These are phyloP conservation scores for Sylvilagus floridanus DNA, from an alignment of 2,797 vertebrate genomes.

Conservation along the genomic window DNA sequence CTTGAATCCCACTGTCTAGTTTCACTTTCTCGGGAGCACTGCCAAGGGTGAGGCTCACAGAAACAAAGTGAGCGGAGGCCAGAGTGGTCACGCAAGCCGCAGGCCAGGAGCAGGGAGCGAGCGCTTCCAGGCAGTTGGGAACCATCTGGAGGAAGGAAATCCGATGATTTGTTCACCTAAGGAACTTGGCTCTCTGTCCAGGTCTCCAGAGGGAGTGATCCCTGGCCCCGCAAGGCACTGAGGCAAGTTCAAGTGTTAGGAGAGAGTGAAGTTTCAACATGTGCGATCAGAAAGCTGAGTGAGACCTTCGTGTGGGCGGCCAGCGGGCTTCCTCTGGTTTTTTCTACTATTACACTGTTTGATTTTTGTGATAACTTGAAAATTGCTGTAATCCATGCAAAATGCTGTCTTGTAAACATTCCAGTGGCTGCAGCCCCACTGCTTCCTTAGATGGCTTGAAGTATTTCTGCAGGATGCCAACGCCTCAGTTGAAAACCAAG, in stretches of 20 bases:
- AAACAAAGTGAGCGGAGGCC: constrained; percentile 9
- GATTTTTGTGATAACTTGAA: constrained; percentile 21
- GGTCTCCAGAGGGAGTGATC: constrained; percentile 56
- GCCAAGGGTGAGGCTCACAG: constrained; percentile 63
- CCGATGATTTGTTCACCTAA: constrained; percentile 66
- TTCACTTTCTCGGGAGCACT: constrained; percentile 55
- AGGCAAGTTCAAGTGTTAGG: constrained; percentile 45
- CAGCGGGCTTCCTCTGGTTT: background rate
- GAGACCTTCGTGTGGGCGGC: constrained; percentile 62
- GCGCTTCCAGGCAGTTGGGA: background rate
- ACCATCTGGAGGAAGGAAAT: constrained; percentile 72
- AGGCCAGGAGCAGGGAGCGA: constrained; percentile 53
- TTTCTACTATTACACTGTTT: background rate
- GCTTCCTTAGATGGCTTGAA: background rate
- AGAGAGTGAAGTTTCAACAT: constrained; percentile 70
- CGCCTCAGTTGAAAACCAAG: background rate
- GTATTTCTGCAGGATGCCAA: background rate
- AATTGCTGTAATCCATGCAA: background rate
- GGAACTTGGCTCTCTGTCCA: constrained; percentile 70
- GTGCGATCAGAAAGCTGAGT: constrained; percentile 70
- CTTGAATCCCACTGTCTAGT: constrained; percentile 42
- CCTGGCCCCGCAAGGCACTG: constrained; percentile 14
- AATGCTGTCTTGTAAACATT: background rate
- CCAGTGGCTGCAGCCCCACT: background rate
- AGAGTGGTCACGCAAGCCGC: constrained; percentile 59